phyloP scores from a whole-genome alignment of 2,888 invertebrate genomes.

The Eristalinus sepulchralis region DNA sequence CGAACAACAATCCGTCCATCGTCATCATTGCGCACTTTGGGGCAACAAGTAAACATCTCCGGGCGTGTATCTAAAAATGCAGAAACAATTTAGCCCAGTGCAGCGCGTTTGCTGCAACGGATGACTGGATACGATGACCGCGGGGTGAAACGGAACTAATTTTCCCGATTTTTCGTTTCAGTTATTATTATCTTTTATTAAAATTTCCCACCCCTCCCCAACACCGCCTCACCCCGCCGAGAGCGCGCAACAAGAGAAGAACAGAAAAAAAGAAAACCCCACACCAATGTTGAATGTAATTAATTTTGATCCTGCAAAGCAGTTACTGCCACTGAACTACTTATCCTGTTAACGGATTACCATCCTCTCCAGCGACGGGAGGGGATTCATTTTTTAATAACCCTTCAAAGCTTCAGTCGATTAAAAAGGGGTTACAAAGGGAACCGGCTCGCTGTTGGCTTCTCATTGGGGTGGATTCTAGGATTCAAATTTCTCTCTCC shows the following conservation, averaged over 20 bases:
- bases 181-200: not conserved
- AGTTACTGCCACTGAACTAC: conserved; percentile 10
- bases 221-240: not conserved
- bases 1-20: not conserved
- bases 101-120: not conserved
- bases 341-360: conserved; percentile 1
- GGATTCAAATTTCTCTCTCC: not conserved
- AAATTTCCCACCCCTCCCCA: not conserved
- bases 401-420: conserved; percentile 11
- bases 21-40: not conserved
- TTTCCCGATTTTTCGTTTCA: not conserved
- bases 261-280: not conserved
- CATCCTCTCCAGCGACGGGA: not conserved
- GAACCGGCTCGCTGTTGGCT: not conserved
- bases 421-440: conserved; percentile 27
- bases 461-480: not conserved
- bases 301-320: conserved; percentile 29
- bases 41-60: not conserved
- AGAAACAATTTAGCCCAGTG: not conserved
- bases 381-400: not conserved
- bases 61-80: not conserved
- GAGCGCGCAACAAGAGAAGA: not conserved
- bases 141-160: not conserved
- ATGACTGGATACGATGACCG: not conserved
- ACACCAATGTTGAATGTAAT: conserved; percentile 16